phyloP scores from a whole-genome alignment of 1,140 invertebrate species.

The Drosophila nebulosa region DNA sequence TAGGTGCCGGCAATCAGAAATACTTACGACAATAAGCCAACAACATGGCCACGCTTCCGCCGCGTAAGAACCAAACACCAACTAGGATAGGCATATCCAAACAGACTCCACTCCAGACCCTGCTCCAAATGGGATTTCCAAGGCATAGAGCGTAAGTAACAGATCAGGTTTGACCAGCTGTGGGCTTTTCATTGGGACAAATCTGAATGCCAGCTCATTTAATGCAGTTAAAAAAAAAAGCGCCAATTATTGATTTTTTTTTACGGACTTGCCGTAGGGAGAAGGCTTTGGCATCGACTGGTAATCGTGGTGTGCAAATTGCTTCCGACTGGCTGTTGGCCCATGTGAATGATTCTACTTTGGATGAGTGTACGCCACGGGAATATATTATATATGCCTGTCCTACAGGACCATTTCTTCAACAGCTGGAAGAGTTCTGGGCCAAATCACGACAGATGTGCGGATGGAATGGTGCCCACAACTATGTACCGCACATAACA shows the following conservation, averaged over 20 bases:
- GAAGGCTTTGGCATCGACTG: constrained; percentile 94
- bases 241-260: constrained; percentile 56
- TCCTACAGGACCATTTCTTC: constrained; percentile 87
- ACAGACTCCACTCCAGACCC: constrained; percentile 85
- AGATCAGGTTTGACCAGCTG: background rate
- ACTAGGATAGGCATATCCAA: constrained; percentile 86
- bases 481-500: constrained; percentile 94
- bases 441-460: constrained; percentile 87
- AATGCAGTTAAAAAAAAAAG: background rate
- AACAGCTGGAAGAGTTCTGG: constrained; percentile 90
- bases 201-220: background rate
- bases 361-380: constrained; percentile 88
- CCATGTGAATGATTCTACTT: constrained; percentile 90
- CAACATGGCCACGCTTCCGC: constrained; percentile 86
- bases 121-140: constrained; percentile 93
- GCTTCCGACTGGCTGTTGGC: constrained; percentile 94
- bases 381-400: constrained; percentile 94
- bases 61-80: constrained; percentile 85
- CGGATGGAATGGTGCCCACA: constrained; percentile 94
- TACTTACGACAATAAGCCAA: constrained; percentile 15
- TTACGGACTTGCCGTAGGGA: constrained; percentile 83
- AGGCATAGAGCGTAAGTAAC: constrained; percentile 90
- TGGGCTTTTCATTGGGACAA: background rate
- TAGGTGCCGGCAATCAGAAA: background rate
- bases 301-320: constrained; percentile 91